Percentiles rank a stretch among this genome's conserved stretches.
Conservation (phyloP, 2,797 vertebrate species). For the Bradypodion ventrale region DNA sequence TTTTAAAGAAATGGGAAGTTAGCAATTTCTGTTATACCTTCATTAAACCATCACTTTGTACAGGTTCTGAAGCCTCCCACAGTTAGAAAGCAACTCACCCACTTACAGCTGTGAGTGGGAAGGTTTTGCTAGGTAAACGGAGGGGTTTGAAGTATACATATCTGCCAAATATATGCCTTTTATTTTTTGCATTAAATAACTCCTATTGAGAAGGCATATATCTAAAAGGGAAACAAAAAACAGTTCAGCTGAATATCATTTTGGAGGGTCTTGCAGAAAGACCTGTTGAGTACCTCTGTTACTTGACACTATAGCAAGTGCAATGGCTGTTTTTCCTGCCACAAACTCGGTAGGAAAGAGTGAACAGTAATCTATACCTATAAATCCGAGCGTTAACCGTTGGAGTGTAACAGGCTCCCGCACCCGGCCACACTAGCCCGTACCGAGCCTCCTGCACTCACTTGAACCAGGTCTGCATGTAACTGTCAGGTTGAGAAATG, state of each 20-base stretch:
- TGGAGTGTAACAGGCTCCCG: too few species aligned
- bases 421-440: too few species aligned
- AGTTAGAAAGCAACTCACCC: slow-evolving; percentile 50
- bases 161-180: slow-evolving; percentile 31
- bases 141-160: slow-evolving; percentile 33
- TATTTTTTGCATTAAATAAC: slow-evolving; percentile 1
- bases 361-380: not conserved
- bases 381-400: too few species aligned
- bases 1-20: slow-evolving; percentile 51
- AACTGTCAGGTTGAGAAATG: too few species aligned
- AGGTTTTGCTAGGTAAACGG: slow-evolving; percentile 49
- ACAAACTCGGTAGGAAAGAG: not conserved
- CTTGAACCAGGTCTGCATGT: too few species aligned
- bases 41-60: slow-evolving; percentile 49
- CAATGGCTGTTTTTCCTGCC: not conserved
- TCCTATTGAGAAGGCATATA: not conserved
- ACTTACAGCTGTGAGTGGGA: slow-evolving; percentile 57
- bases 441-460: too few species aligned
- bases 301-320: not conserved
- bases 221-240: slow-evolving; percentile 34
- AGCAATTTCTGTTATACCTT: slow-evolving; percentile 41
- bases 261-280: slow-evolving; percentile 5
- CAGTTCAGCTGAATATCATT: not conserved
- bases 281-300: not conserved
- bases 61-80: slow-evolving; percentile 58